Evolutionary conservation across 2,888 invertebrate species (phyloP), one percentile per base, ranked within the genome.

Genomic region (Euplagia quadripunctaria): DNA sequence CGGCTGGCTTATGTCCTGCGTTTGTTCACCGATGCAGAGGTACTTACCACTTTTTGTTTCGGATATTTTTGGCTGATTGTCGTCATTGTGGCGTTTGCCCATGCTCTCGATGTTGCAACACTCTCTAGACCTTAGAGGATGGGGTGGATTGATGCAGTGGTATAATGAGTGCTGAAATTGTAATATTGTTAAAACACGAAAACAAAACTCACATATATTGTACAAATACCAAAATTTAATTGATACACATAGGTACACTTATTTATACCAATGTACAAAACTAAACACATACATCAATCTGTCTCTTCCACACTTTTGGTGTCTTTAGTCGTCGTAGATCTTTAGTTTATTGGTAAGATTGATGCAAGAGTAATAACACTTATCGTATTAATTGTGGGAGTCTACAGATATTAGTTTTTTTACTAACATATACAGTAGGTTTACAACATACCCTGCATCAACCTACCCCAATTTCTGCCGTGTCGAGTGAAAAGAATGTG

Each of bases 1-100:
- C 91, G 90, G 92, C 93, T 94, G 94, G 93, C 93, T 94, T 94
- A 72, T 94, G 93, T 94, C 93, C 94, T 91, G 92, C 94, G 95
- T 93, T 93, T 94, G 90, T 91, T 88, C 92, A 92, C 93, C 92
- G 91, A 92, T 93, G 89, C 92, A 90, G 93, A 93, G 94, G 94
- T 94, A 93, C 68, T 69, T 69, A 69, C 91, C 88, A 90, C 91
- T 91, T 93, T 94, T 89, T 91, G 91, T 94, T 93, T 91, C 89
- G 92, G 89, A 87, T 90, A 74, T 86, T 85, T 90, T 90, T 91
- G 94, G 94, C 94, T 95, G 92, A 88, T 90, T 94, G 94, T 95
- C 94, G 90, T 95, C 95, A 84, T 90, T 94, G 92, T 94, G 94
- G 91, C 92, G 94, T 89, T 83, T 82, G 93, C 89, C 92, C 89